Evolutionary conservation across 2,797 vertebrate genomes (phyloP), one percentile per base, ranked within the genome.

Genomic region (Rhynchotus rufescens): DNA sequence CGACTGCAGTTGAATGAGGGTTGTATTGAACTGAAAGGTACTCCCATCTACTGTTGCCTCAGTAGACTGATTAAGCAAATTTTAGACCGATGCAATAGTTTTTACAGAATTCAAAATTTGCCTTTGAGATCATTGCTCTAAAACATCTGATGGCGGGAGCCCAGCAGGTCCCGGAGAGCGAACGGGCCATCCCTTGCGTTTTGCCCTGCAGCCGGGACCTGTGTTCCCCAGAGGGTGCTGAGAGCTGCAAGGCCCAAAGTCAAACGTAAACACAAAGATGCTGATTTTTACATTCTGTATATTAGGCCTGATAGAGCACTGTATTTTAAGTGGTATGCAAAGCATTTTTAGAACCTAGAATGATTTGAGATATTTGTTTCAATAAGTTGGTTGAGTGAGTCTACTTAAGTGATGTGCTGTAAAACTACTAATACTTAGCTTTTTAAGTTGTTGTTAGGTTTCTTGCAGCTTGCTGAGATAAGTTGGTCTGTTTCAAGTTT

Each of bases 381-480:
- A 74, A 73, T 91, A 83, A 14, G 80, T 87, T 82, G 89, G n/a
- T 51, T 87, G 71, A 80, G 73, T 82, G 57, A 92, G 19, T 74
- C 59, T 61, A 6, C 34, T 61, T 14, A 44, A 84, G 30, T 52
- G 74, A 78, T 78, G 40, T 23, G 16, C 1, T 1, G 62, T 61
- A 61, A 80, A 72, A 14, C 40, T 66, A 19, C 38, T 68, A 85
- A 72, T 36, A 60, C 28, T 62, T 69, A 61, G 34, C 57, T 62
- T 89, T 88, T 61, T 17, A 73, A 74, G 42, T 61, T 32, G 22
- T 68, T 83, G 60, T 77, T 49, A 72, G 36, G 32, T 84, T 94
- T 88, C 40, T 88, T 38, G 47, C 72, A 88, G 74, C 40, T 89
- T 28, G 10, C 59, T 52, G 81, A 76, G 42, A 67, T 85, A 77